Percentiles rank a stretch among this genome's conserved stretches.
phyloP scores from a whole-genome alignment of 2,113 vertebrate species.

The Strigops habroptila region DNA sequence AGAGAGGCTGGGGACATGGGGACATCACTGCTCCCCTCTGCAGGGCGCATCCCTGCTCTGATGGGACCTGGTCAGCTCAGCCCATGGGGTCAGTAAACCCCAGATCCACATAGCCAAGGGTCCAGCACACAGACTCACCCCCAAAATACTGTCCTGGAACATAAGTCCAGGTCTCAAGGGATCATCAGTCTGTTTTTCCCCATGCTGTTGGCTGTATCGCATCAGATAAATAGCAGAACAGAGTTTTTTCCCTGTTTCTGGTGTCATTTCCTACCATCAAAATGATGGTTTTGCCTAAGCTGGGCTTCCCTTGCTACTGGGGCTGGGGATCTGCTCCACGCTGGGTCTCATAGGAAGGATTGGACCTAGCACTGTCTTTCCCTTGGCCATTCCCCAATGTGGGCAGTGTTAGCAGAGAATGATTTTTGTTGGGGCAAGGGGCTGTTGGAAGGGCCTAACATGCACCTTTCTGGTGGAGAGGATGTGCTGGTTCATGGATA shows the following conservation, averaged over 20 bases:
- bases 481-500: not conserved
- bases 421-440: accelerated
- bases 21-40: not conserved
- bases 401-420: not conserved
- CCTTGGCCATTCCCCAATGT: not conserved
- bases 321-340: not conserved
- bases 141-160: not conserved
- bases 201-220: not conserved
- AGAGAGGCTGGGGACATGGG: not conserved
- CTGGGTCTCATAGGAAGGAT: not conserved
- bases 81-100: not conserved
- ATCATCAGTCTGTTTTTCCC: accelerated
- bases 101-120: not conserved
- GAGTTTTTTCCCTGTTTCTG: not conserved
- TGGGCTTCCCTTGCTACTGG: not conserved
- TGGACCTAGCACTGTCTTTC: not conserved
- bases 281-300: not conserved
- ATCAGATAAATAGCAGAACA: not conserved
- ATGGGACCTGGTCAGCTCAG: not conserved
- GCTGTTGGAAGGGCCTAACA: not conserved
- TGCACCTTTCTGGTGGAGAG: not conserved
- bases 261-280: not conserved
- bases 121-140: not conserved
- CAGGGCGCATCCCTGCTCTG: not conserved
- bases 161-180: not conserved